These are phyloP conservation scores for Cyprinella venusta DNA, from an alignment of 2,797 vertebrate species.

Conservation along the genomic window DNA sequence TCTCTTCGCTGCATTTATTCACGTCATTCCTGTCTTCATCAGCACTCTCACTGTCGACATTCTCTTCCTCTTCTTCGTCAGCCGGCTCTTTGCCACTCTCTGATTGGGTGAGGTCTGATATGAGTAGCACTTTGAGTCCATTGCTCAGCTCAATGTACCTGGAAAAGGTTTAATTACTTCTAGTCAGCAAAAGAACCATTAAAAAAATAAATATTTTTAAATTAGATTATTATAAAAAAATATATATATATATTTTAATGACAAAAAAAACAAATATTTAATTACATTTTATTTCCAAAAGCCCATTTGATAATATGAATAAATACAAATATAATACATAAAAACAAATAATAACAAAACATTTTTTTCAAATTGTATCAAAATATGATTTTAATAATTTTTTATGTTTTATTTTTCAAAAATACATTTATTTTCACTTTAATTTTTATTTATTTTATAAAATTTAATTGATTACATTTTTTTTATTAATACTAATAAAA, in stretches of 20 bases:
- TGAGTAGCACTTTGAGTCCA: conserved; percentile 88
- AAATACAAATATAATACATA: background rate
- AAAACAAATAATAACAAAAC: background rate
- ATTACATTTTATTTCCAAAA: background rate
- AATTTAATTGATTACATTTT: background rate
- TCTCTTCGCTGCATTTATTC: conserved; percentile 75
- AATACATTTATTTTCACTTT: background rate
- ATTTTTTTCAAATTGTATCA: background rate
- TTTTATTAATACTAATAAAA: background rate
- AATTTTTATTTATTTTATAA: too few species aligned
- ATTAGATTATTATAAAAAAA: background rate
- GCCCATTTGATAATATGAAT: background rate
- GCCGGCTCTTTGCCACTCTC: conserved; percentile 53
- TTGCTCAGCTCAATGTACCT: conserved; percentile 90
- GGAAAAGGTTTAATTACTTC: conserved; percentile 27
- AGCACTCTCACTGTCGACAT: conserved; percentile 73
- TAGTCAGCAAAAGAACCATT: background rate
- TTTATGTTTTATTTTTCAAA: background rate
- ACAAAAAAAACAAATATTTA: background rate
- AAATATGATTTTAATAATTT: background rate
- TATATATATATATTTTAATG: too few species aligned
- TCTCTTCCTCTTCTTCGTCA: conserved; percentile 63
- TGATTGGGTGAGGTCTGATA: conserved; percentile 86
- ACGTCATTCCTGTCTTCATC: conserved; percentile 77
- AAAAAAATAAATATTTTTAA: too few species aligned